These are phyloP conservation scores for Ditylenchus dipsaci DNA, from an alignment of 1,140 invertebrate species.

Conservation along the genomic window DNA sequence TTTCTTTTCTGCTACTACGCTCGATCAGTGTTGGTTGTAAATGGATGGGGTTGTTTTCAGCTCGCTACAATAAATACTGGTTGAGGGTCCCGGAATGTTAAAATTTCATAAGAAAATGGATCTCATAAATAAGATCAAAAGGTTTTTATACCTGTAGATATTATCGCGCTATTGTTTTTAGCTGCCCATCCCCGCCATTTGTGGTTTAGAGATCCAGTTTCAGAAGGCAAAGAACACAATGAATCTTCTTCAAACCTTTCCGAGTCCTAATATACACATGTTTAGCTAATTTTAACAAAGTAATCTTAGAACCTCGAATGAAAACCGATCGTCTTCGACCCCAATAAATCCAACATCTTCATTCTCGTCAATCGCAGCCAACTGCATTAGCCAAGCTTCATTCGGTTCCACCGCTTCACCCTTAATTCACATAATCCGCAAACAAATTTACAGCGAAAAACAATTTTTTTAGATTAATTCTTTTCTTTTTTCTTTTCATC, in stretches of 20 bases:
- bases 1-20: no score
- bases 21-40: neutral
- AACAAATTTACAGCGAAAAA: no score
- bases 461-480: no score
- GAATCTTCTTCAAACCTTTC: constrained; percentile 41
- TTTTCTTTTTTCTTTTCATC: no score
- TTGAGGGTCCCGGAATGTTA: constrained; percentile 2
- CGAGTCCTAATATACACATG: constrained; percentile 23
- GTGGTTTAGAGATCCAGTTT: constrained; percentile 34
- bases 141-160: neutral
- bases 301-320: neutral
- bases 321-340: neutral
- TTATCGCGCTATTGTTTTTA: neutral
- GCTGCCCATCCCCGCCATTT: constrained; percentile 32
- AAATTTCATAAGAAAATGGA: neutral
- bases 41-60: neutral
- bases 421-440: no score
- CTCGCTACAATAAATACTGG: neutral
- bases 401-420: neutral
- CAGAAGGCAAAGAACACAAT: constrained; percentile 30
- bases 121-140: neutral
- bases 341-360: neutral
- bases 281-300: neutral
- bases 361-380: neutral
- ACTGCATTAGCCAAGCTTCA: neutral